phyloP scores from a whole-genome alignment of 1,140 invertebrate genomes.

The Frieseomelitta varia region DNA sequence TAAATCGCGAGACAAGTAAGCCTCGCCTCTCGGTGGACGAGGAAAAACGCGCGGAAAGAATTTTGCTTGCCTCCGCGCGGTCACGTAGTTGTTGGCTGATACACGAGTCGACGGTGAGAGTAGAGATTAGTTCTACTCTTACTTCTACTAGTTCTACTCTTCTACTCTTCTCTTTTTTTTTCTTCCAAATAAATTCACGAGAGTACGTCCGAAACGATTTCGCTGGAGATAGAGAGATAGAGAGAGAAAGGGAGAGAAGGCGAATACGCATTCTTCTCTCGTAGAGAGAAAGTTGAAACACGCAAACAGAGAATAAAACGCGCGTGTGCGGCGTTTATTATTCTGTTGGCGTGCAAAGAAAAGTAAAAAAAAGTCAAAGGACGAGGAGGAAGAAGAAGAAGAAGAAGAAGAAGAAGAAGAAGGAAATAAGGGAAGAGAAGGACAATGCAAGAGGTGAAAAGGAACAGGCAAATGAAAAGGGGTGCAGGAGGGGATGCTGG shows the following conservation, averaged over 20 bases:
- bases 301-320: background rate
- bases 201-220: too few species aligned
- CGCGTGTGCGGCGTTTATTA: too few species aligned
- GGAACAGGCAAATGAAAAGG: constrained; percentile 17
- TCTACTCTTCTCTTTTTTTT: too few species aligned
- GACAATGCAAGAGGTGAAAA: constrained; percentile 26
- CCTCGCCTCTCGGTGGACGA: background rate
- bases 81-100: too few species aligned
- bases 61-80: background rate
- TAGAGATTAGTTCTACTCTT: too few species aligned
- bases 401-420: constrained; percentile 17
- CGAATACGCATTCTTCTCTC: too few species aligned
- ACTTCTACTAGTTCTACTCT: too few species aligned
- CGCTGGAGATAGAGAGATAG: too few species aligned
- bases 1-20: constrained; percentile 30
- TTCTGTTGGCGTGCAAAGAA: too few species aligned
- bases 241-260: background rate
- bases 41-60: background rate
- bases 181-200: background rate
- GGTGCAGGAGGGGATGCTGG: constrained; percentile 16
- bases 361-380: background rate
- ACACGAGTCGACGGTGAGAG: background rate
- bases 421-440: background rate
- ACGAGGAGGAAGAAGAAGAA: background rate
- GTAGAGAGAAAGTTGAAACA: too few species aligned